phyloP scores from a whole-genome alignment of 2,113 vertebrate genomes.

The Paracanthobrama guichenoti region DNA sequence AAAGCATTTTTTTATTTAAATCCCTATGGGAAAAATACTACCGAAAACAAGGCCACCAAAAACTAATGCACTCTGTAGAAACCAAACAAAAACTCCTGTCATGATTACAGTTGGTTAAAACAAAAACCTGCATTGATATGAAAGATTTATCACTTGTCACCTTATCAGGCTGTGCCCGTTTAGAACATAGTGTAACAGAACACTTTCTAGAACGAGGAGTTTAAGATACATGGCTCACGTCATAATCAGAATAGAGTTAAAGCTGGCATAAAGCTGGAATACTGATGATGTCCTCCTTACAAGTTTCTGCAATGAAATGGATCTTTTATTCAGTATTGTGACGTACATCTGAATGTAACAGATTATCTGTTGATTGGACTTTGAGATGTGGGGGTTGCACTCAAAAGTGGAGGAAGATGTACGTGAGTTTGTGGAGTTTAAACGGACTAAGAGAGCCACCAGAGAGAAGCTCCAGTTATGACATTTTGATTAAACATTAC shows the following conservation, averaged over 20 bases:
- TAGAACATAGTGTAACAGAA: neutral
- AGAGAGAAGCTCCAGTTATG: neutral
- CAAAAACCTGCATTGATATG: neutral
- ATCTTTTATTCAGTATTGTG: neutral
- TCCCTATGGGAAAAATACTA: too few relatives aligned
- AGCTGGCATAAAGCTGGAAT: neutral
- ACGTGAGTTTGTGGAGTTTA: neutral
- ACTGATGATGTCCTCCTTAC: neutral
- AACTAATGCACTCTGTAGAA: neutral
- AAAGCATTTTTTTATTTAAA: too few relatives aligned
- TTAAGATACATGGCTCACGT: neutral
- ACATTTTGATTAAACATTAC: too few relatives aligned
- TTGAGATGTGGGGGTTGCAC: too few relatives aligned
- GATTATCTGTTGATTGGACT: neutral
- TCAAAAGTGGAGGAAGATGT: neutral
- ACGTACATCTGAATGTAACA: neutral
- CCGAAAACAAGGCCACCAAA: too few relatives aligned
- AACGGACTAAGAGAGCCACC: neutral
- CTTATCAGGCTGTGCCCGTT: neutral
- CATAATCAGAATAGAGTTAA: neutral
- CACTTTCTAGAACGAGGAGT: neutral
- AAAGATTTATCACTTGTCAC: neutral
- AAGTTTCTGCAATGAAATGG: neutral
- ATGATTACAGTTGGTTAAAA: neutral
- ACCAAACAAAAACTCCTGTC: neutral